Percentiles rank a stretch among this genome's conserved stretches.
Evolutionary conservation across 92 coral and sea anemone species (phyloP).

Genomic region (Palythoa grandiflora): DNA sequence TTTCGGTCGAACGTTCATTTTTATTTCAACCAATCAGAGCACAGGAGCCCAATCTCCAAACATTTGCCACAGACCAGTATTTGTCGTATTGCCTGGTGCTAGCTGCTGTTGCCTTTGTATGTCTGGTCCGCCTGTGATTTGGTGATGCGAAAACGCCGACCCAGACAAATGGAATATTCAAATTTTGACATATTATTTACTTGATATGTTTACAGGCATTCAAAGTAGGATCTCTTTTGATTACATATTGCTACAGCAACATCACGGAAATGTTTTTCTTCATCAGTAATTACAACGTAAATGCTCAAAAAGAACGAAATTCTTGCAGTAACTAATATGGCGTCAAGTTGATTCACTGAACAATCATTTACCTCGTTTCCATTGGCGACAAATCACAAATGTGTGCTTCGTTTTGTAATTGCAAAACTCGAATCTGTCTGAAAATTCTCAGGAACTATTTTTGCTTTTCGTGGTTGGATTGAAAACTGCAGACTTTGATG

Average conservation of each 20-base stretch:
- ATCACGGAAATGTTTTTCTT: background rate
- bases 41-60: too few relatives aligned
- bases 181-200: background rate
- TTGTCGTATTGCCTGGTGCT: too few relatives aligned
- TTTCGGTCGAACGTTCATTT: too few relatives aligned
- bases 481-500: background rate
- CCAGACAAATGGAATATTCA: background rate
- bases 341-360: background rate
- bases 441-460: background rate
- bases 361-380: background rate
- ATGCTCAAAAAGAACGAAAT: background rate
- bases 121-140: too few relatives aligned
- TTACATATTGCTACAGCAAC: background rate
- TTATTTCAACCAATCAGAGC: too few relatives aligned
- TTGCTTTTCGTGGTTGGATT: background rate
- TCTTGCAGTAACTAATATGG: background rate
- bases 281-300: background rate
- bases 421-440: background rate
- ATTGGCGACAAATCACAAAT: slow-evolving; percentile 4
- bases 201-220: background rate
- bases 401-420: background rate
- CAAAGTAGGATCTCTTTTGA: background rate
- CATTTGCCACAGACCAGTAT: too few relatives aligned
- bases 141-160: too few relatives aligned
- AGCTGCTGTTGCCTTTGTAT: too few relatives aligned